A percentile compares a stretch with the other conserved stretches of the same genome.
These are phyloP conservation scores for Phania funesta DNA, from an alignment of 2,888 invertebrate genomes.

Conservation along the genomic window DNA sequence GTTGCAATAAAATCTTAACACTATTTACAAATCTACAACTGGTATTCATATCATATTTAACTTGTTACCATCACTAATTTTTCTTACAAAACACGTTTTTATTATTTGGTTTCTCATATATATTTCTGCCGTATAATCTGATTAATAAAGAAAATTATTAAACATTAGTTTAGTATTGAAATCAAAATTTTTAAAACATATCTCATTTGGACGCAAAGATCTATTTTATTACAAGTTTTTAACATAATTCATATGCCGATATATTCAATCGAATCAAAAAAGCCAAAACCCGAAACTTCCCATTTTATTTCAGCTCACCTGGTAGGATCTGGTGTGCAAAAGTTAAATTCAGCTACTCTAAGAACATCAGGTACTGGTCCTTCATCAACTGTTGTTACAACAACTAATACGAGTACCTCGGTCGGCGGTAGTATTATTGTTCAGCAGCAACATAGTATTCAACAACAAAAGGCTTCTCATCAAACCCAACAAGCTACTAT, in stretches of 20 bases:
- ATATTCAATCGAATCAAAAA: constrained; percentile 73
- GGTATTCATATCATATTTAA: no score
- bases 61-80: no score
- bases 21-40: constrained; percentile 44
- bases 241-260: constrained; percentile 62
- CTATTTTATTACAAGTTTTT: constrained; percentile 30
- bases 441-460: constrained; percentile 70
- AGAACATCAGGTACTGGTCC: constrained; percentile 76
- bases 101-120: no score
- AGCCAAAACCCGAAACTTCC: constrained; percentile 71
- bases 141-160: background rate
- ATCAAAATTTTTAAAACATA: constrained; percentile 11
- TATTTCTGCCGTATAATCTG: no score
- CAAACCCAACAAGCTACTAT: constrained; percentile 69
- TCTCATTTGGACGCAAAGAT: background rate
- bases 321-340: constrained; percentile 85
- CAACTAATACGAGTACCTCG: constrained; percentile 69
- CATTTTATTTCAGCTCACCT: constrained; percentile 81
- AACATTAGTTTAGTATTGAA: constrained; percentile 29
- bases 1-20: constrained; percentile 28
- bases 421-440: constrained; percentile 68
- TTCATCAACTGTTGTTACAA: constrained; percentile 43
- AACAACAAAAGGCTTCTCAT: constrained; percentile 61
- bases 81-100: no score
- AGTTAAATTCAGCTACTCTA: constrained; percentile 80